Base-by-base conservation (phyloP, 2,113 vertebrate species). In the Alectura lathami region DNA sequence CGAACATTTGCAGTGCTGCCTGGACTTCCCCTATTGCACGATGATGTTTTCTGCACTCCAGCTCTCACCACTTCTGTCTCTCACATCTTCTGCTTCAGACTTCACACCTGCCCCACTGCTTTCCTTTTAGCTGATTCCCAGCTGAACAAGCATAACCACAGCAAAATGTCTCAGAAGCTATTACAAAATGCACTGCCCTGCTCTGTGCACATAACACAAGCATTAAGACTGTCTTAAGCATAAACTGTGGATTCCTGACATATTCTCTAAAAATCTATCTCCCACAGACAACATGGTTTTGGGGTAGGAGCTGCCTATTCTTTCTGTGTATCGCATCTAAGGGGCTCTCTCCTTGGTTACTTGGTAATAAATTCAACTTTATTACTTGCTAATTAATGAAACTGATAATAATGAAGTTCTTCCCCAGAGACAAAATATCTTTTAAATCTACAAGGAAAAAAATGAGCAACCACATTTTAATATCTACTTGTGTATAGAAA, bases 311-410 rank as follows among this genome's bases (percentile, higher is more conserved):
- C 68, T 84, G 73, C 51, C 38, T 67, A 2, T 77, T 91, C 50
- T 23, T 48, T n/a, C 12, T 16, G 60, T n/a, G 57, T 59, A 14
- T 15, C 64, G 51, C 1, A 42, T 26, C 85, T 78, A 54, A 78
- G 54, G 34, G 23, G 60, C 51, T 26, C 64, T 72, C 64, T 94
- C 92, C 73, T 59, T 78, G 76, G 56, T 90, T 90, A 78, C 91
- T 68, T n/a, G 34, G 75, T 56, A 94, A 94, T 86, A 95, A 94
- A 90, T 66, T 73, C 56, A 75, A 86, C 60, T 93, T 86, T 83
- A 92, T 93, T 95, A 88, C 80, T 60, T 88, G 36, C 76, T 81
- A 82, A 84, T 69, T 95, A 94, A 95, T 75, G 66, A 81, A 95
- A 96, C 62, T 27, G 42, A 40, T 68, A 91, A 95, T 78, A 93